Base-by-base conservation (phyloP, 2,888 invertebrate genomes). In the Drosophila neotestacea region DNA sequence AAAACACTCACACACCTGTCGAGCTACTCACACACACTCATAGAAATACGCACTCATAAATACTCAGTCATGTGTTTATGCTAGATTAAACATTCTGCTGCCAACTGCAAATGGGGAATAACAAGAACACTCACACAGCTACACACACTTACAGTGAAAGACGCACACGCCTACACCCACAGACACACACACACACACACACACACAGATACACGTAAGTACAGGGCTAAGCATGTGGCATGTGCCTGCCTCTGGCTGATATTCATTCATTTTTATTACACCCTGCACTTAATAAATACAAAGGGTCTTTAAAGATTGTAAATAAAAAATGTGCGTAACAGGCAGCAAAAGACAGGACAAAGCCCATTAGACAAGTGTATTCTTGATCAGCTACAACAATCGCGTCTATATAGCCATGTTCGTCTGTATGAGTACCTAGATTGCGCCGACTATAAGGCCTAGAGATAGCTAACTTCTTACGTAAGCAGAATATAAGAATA, bases 51-150 rank as follows among this genome's bases (percentile, higher is more conserved):
- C 47, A 63, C 69, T 65, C 77, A 82, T 81, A 73, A 84, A 84
- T 84, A 85, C 76, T 42, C 67, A 63, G 81, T 81, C 85, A 79
- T 83, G 81, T 84, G 87, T 71, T 84, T 85, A 81, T 87, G 85
- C 70, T 78, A 87, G 88, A 87, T 84, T 84, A 87, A 84, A 76
- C 85, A 77, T 76, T 85, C 56, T 79, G 55, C 76, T 73, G 87
- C 70, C 71, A 79, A 67, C 85, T 77, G 83, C 70, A 77, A 79
- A 79, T 83, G 81, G 77, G 79, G 64, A 69, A 80, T 74, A 82
- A 73, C 67, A 50, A 47, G 27, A 30, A 62, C 30, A 44, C 58
- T 41, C 55, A 39, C 44, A 36, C 39, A 39, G 11, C 16, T 34
- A 13, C 28, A 28, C 32, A 11, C 32, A 32, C 52, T 38, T 36